Percentiles rank a stretch among this genome's conserved stretches.
phyloP scores from a whole-genome alignment of 2,113 vertebrate genomes.

The Tetrao urogallus region DNA sequence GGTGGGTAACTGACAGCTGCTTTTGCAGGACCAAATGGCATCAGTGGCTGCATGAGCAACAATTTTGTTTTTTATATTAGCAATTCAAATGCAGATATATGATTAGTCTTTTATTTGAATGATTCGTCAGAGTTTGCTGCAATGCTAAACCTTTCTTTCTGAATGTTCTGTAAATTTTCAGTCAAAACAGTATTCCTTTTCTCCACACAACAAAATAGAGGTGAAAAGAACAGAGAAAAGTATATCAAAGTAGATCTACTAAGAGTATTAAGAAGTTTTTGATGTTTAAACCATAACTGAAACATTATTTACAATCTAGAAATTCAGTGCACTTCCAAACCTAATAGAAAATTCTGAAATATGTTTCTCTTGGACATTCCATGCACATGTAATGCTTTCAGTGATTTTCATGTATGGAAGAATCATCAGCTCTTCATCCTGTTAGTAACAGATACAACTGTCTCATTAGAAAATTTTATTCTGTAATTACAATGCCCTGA shows the following conservation, averaged over 20 bases:
- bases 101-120: conserved; percentile 47
- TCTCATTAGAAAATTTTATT: conserved; percentile 11
- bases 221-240: background rate
- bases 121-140: conserved; percentile 26
- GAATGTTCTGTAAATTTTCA: conserved; percentile 45
- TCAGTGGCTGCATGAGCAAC: background rate
- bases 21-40: conserved; percentile 20
- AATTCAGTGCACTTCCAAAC: background rate
- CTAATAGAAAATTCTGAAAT: conserved; percentile 1
- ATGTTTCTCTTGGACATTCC: background rate
- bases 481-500: background rate
- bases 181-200: conserved; percentile 5
- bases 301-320: conserved; percentile 33
- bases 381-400: background rate
- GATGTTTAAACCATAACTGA: conserved; percentile 3
- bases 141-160: conserved; percentile 28
- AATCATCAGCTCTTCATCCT: conserved; percentile 25
- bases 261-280: background rate
- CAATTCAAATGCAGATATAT: conserved; percentile 68
- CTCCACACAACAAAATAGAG: background rate
- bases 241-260: background rate
- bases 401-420: conserved; percentile 1
- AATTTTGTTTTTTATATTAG: conserved; percentile 59
- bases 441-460: conserved; percentile 15
- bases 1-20: conserved; percentile 47